These are phyloP conservation scores for Sturmia bella DNA, from an alignment of 2,888 invertebrate genomes.

Conservation along the genomic window DNA sequence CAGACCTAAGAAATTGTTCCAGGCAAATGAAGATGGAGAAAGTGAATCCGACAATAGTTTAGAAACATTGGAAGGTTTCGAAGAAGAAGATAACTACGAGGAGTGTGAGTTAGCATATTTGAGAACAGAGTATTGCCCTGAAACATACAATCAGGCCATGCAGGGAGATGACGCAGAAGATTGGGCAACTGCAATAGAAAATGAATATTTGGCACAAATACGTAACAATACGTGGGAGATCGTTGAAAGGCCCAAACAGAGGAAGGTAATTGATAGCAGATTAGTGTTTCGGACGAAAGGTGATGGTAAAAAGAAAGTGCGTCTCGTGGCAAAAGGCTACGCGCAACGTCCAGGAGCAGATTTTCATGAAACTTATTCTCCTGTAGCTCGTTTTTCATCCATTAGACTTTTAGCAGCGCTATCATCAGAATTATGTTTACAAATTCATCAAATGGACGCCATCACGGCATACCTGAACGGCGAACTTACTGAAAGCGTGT, in stretches of 20 bases:
- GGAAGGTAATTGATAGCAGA: slow-evolving; percentile 60
- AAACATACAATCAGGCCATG: too few species aligned
- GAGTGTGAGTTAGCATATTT: too few species aligned
- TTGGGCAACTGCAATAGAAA: neutral
- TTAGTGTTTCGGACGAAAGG: slow-evolving; percentile 19
- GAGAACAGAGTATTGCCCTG: too few species aligned
- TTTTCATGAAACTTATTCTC: slow-evolving; percentile 15
- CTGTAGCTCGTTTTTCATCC: slow-evolving; percentile 34
- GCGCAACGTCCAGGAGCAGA: slow-evolving; percentile 42
- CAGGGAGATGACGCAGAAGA: too few species aligned
- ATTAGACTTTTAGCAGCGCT: slow-evolving; percentile 54
- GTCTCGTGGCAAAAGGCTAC: neutral
- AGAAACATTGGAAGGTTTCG: slow-evolving; percentile 35
- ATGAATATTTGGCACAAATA: slow-evolving; percentile 52
- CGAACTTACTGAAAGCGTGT: slow-evolving; percentile 41
- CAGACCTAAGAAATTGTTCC: slow-evolving; percentile 57
- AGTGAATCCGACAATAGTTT: slow-evolving; percentile 22
- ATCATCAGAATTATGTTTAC: slow-evolving; percentile 50
- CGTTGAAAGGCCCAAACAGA: slow-evolving; percentile 26
- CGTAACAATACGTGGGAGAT: slow-evolving; percentile 50
- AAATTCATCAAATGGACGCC: slow-evolving; percentile 65
- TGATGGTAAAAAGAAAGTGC: slow-evolving; percentile 11
- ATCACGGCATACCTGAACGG: slow-evolving; percentile 64
- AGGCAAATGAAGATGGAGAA: neutral
- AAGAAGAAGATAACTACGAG: slow-evolving; percentile 28